Conservation (phyloP, 2,797 vertebrate genomes). For the Thunnus albacares region DNA sequence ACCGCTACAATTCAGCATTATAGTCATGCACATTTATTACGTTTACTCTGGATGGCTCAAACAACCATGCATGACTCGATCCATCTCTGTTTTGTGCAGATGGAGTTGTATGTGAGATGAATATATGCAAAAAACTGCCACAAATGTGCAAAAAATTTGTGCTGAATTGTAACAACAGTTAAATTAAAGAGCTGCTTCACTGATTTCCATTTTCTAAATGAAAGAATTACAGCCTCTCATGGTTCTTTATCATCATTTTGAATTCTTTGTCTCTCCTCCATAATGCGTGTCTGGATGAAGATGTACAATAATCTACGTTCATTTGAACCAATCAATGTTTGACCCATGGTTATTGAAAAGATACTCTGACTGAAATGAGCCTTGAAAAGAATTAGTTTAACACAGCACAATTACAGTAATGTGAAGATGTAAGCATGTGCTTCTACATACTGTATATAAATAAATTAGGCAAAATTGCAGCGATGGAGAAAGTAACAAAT, state of each 20-base stretch:
- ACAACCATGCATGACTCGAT: slow-evolving; percentile 89
- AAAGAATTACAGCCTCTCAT: slow-evolving; percentile 80
- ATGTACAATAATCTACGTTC: slow-evolving; percentile 75
- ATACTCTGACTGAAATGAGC: slow-evolving; percentile 51
- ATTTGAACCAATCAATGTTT: slow-evolving; percentile 65
- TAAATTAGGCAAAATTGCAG: slow-evolving; percentile 31
- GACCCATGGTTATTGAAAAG: slow-evolving; percentile 64
- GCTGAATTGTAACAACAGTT: slow-evolving; percentile 87
- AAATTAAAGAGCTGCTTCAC: slow-evolving; percentile 86
- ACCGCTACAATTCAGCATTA: slow-evolving; percentile 84
- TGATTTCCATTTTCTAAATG: slow-evolving; percentile 84
- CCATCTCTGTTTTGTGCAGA: slow-evolving; percentile 84
- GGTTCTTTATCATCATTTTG: slow-evolving; percentile 80
- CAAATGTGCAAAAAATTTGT: slow-evolving; percentile 83
- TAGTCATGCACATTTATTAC: slow-evolving; percentile 85
- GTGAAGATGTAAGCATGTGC: slow-evolving; percentile 32
- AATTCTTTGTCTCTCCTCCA: slow-evolving; percentile 55
- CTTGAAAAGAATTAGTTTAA: slow-evolving; percentile 46
- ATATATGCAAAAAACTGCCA: slow-evolving; percentile 77
- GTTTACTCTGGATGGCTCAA: slow-evolving; percentile 82
- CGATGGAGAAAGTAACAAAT: slow-evolving; percentile 37
- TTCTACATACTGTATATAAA: not conserved
- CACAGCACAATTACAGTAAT: slow-evolving; percentile 24
- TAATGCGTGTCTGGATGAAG: slow-evolving; percentile 61
- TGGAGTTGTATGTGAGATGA: slow-evolving; percentile 81